These are phyloP conservation scores for Glyphotaelius pellucidus DNA, from an alignment of 2,888 invertebrate genomes.

Conservation along the genomic window DNA sequence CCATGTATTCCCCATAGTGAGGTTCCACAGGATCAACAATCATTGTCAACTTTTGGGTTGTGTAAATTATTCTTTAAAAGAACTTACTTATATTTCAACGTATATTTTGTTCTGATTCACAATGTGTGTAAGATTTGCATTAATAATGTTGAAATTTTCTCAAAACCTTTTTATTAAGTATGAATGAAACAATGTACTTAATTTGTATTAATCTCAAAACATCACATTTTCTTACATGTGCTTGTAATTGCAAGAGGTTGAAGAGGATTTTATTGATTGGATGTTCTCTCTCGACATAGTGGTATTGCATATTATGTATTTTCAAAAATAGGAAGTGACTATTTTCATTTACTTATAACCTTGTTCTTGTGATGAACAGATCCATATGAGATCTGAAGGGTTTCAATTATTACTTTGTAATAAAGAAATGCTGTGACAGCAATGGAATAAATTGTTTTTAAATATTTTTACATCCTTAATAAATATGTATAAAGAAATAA, in stretches of 20 bases:
- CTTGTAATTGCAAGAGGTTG: background rate
- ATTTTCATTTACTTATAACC: conserved; percentile 52
- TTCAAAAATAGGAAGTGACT: conserved; percentile 17
- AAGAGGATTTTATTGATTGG: background rate
- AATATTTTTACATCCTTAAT: background rate
- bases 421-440: conserved; percentile 76
- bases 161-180: background rate
- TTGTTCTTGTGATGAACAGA: conserved; percentile 53
- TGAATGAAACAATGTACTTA: conserved; percentile 38
- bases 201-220: conserved; percentile 29
- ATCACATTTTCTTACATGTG: conserved; percentile 22
- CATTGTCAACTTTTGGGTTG: conserved; percentile 39
- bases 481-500: too few relatives aligned
- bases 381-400: conserved; percentile 51
- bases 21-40: background rate
- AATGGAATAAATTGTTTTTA: conserved; percentile 72
- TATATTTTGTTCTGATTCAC: conserved; percentile 3
- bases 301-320: background rate
- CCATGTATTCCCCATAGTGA: background rate
- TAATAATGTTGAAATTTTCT: conserved; percentile 6
- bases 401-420: conserved; percentile 74
- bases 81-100: conserved; percentile 23
- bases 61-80: conserved; percentile 15
- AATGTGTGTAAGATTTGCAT: conserved; percentile 5
- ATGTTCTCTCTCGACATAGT: conserved; percentile 31